phyloP scores from a whole-genome alignment of 92 coral and sea anemone genomes.

The Palythoa grandis region DNA sequence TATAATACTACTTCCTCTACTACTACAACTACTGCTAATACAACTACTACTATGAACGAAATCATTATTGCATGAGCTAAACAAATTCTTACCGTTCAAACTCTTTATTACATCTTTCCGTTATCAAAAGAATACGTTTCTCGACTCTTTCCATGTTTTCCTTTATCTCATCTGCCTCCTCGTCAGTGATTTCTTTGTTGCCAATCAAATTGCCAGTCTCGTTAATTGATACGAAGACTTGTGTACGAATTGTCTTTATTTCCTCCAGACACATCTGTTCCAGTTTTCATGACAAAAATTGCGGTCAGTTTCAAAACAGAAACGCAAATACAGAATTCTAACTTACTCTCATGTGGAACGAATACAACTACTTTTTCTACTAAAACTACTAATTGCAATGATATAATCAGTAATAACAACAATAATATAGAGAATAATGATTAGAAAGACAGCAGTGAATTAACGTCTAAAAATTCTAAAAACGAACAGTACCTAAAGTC shows the following conservation, averaged over 20 bases:
- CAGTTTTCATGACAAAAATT: background rate
- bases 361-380: no score
- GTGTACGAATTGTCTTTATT: conserved; percentile 6
- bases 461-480: no score
- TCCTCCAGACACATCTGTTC: conserved; percentile 33
- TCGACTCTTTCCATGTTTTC: conserved; percentile 8
- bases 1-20: no score
- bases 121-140: conserved; percentile 12
- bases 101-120: conserved; percentile 28
- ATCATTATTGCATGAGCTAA: background rate
- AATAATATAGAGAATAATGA: no score
- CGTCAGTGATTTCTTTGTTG: background rate
- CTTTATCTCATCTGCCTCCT: conserved; percentile 30
- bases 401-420: no score
- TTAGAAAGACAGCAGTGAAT: no score
- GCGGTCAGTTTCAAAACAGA: background rate
- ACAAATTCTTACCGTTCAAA: background rate
- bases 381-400: no score
- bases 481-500: no score
- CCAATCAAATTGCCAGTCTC: conserved; percentile 25
- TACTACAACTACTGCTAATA: no score
- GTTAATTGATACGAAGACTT: conserved; percentile 12
- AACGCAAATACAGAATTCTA: background rate
- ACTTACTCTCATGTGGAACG: no score
- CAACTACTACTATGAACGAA: no score